These are phyloP conservation scores for Pseudopodoces humilis DNA, from an alignment of 2,113 vertebrate genomes.

Conservation along the genomic window DNA sequence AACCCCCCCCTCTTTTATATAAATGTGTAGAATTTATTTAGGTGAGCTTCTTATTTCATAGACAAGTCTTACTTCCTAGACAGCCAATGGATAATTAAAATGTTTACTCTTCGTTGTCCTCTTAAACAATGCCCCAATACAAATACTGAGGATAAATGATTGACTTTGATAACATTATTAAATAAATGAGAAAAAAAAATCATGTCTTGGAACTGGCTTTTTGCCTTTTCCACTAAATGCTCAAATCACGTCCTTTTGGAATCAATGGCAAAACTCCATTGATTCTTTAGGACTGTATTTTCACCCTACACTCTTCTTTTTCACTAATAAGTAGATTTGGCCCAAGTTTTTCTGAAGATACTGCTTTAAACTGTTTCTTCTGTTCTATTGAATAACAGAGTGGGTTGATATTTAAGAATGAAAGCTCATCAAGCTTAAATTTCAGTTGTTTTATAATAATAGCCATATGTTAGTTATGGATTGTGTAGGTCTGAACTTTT, in stretches of 20 bases:
- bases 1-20: constrained; percentile 3
- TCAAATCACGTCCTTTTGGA: not conserved
- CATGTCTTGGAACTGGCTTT: not conserved
- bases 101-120: not conserved
- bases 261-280: not conserved
- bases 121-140: not conserved
- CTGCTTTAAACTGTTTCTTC: constrained; percentile 48
- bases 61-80: constrained; percentile 33
- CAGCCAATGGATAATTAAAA: not conserved
- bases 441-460: constrained; percentile 55
- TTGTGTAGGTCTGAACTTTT: constrained; percentile 55
- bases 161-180: not conserved
- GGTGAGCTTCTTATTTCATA: not conserved
- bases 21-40: constrained; percentile 49
- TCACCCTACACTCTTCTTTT: not conserved
- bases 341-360: constrained; percentile 22
- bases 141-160: not conserved
- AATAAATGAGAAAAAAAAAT: not conserved
- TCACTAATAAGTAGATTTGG: not conserved
- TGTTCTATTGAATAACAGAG: constrained; percentile 32
- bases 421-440: constrained; percentile 53
- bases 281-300: not conserved
- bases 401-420: constrained; percentile 48
- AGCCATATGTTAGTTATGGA: constrained; percentile 38
- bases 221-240: not conserved